Conservation (phyloP, 30 jellyfish, hydroid and myxozoan genomes). For the Aurelia aurita region DNA sequence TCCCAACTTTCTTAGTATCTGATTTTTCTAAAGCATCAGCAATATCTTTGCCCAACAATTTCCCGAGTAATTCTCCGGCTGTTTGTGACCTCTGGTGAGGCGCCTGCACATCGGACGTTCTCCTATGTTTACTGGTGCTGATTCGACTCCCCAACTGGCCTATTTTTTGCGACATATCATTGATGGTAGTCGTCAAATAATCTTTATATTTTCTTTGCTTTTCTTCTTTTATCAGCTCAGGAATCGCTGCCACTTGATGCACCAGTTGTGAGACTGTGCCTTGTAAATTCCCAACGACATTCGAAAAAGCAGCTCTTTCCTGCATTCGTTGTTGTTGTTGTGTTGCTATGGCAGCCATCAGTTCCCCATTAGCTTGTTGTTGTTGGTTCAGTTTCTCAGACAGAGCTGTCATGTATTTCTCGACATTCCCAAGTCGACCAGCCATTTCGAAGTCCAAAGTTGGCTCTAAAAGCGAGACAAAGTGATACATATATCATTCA, state of each 20-base stretch:
- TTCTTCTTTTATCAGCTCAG: slow-evolving; percentile 31
- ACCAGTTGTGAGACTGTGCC: slow-evolving; percentile 49
- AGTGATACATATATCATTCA: no score
- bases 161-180: slow-evolving; percentile 31
- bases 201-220: slow-evolving; percentile 18
- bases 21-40: slow-evolving; percentile 41
- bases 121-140: background rate
- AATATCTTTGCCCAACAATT: slow-evolving; percentile 53
- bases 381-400: slow-evolving; percentile 41
- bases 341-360: slow-evolving; percentile 43
- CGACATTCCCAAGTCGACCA: slow-evolving; percentile 51
- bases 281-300: slow-evolving; percentile 53
- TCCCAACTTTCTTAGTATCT: background rate
- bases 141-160: slow-evolving; percentile 30
- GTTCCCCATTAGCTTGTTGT: slow-evolving; percentile 38
- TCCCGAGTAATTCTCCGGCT: slow-evolving; percentile 49
- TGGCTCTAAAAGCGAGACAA: slow-evolving; percentile 22
- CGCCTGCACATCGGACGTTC: slow-evolving; percentile 12
- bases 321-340: slow-evolving; percentile 53
- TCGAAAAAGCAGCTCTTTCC: slow-evolving; percentile 49
- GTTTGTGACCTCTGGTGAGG: slow-evolving; percentile 58
- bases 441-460: slow-evolving; percentile 35
- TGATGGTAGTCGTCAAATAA: slow-evolving; percentile 25
- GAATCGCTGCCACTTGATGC: slow-evolving; percentile 33
- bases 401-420: slow-evolving; percentile 21